Evolutionary conservation across 2,888 invertebrate species (phyloP), one percentile per base, ranked within the genome.

Genomic region (Cyclophora albipunctata): DNA sequence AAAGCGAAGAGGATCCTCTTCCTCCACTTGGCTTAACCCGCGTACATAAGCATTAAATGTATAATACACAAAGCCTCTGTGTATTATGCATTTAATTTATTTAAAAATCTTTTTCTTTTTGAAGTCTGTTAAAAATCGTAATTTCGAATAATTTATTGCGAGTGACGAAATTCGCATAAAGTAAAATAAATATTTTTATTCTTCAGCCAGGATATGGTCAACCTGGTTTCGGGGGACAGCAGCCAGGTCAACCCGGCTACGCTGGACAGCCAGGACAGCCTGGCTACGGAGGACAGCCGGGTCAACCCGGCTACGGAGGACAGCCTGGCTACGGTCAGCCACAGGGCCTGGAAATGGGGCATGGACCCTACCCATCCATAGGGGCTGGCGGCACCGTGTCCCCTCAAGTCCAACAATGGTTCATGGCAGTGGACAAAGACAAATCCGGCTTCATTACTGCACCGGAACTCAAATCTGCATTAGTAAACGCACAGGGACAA

Each of bases 401-500:
- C 48, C 95, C 96, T 0, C 94, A 96, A 75, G 91, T 95, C 1
- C 92, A 93, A 61, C 93, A 94, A 69, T 96, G 96, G 96, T 97
- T 97, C 73, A 78, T 81, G 34, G 91, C 95, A 7, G 96, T 97
- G 0, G 97, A 97, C 70, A 90, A 91, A 60, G 96, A 97, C 72
- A 90, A 91, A 35, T 96, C 96, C 20, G 97, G 97, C 2, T 91
- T 92, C 73, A 97, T 97, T 48, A 92, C 93, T 48, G 91, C 94
- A 5, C 57, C 73, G 5, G 97, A 97, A 81, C 84, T 97, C 20
- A 93, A 94, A 76, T 87, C 92, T 4, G 97, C 96, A 0, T 83
- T 97, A 42, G 92, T 95, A 33, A 97, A 96, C 82, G 96, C 94
- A 33, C 94, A 96, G 78, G 96, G 96, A 7, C 91, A 94, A 63